Evolutionary conservation across 2,797 vertebrate genomes (phyloP).

Genomic region (Tangara arthus): DNA sequence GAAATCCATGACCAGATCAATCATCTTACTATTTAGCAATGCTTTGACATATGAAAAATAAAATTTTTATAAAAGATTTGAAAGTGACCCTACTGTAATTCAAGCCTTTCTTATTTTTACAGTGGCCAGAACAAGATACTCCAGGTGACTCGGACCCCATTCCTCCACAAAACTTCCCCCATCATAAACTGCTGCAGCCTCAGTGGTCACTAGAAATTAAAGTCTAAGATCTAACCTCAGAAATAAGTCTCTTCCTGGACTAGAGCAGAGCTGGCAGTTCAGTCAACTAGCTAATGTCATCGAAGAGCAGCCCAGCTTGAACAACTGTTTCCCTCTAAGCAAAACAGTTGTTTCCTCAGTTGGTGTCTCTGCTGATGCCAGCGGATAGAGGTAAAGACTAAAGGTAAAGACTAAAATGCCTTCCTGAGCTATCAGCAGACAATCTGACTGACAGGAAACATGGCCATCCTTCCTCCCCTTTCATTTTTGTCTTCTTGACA

Average conservation of each 20-base stretch:
- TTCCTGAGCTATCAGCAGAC: neutral
- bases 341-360: neutral
- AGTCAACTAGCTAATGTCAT: neutral
- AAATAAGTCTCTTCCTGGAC: neutral
- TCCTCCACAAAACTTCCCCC: neutral
- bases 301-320: neutral
- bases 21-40: neutral
- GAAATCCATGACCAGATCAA: neutral
- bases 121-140: neutral
- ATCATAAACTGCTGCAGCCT: neutral
- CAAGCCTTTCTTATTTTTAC: neutral
- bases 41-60: neutral
- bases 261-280: neutral
- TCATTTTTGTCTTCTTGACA: neutral
- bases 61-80: neutral
- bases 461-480: neutral
- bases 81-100: neutral
- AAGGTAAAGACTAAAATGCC: neutral
- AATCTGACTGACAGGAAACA: neutral
- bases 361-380: neutral
- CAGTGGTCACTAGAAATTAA: neutral
- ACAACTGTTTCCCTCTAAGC: neutral
- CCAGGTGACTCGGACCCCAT: rapidly evolving
- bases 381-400: neutral
- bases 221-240: neutral